These are phyloP conservation scores for Arvicanthis niloticus DNA, from an alignment of 2,113 vertebrate genomes.

Conservation along the genomic window DNA sequence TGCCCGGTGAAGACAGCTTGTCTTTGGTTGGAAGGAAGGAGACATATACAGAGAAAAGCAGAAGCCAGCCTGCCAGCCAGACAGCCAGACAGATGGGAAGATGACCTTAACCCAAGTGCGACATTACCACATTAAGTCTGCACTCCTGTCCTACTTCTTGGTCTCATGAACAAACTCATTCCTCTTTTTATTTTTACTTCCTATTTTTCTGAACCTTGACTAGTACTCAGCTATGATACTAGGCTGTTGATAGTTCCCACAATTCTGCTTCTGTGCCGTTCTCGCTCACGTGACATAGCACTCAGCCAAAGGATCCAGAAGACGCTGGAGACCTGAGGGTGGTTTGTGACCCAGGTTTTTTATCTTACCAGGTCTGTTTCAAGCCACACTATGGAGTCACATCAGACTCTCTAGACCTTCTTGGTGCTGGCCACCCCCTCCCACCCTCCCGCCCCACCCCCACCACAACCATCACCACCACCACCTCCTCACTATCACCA, in stretches of 20 bases:
- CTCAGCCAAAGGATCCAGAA: not conserved
- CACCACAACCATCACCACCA: no score
- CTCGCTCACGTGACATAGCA: not conserved
- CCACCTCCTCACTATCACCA: no score
- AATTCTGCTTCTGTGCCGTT: not conserved
- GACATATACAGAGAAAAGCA: not conserved
- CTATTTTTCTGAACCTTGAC: not conserved
- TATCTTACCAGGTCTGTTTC: not conserved
- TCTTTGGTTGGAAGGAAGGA: not conserved
- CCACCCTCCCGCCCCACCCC: no score
- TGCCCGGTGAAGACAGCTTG: not conserved
- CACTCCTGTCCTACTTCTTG: not conserved
- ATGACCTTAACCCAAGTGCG: not conserved
- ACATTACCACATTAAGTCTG: not conserved
- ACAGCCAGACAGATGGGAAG: not conserved
- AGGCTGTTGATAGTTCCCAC: not conserved
- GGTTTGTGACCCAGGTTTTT: not conserved
- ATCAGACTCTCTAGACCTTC: not conserved
- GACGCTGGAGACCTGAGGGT: not conserved
- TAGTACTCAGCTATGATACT: not conserved
- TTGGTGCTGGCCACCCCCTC: not conserved
- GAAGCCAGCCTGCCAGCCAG: not conserved
- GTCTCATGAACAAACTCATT: not conserved
- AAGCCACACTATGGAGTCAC: accelerated
- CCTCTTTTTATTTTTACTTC: not conserved